These are phyloP conservation scores for Heliconius ethilla DNA, from an alignment of 2,888 invertebrate genomes.

Conservation along the genomic window DNA sequence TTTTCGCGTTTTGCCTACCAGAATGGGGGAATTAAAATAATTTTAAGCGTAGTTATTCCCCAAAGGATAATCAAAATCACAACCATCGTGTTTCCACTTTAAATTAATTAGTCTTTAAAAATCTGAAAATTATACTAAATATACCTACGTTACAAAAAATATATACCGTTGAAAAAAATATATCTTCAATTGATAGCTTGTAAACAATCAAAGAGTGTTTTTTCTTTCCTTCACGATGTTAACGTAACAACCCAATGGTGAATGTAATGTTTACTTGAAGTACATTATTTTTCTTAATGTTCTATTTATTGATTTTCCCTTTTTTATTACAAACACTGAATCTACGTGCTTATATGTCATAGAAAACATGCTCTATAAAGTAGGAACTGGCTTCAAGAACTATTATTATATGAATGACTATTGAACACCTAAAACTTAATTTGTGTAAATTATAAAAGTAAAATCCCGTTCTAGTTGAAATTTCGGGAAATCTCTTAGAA, in stretches of 20 bases:
- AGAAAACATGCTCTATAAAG: neutral
- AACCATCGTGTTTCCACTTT: too few species aligned
- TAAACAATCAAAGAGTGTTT: slow-evolving; percentile 3
- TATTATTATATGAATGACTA: too few species aligned
- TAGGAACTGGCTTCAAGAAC: neutral
- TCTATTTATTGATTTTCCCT: neutral
- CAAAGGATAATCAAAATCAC: too few species aligned
- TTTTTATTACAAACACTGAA: slow-evolving; percentile 3
- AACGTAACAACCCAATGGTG: neutral
- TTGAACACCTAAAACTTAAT: too few species aligned
- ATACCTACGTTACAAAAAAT: neutral
- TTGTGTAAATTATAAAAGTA: too few species aligned
- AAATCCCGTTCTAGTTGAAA: too few species aligned
- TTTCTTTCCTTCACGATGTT: neutral
- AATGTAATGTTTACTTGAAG: neutral
- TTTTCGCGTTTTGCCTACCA: too few species aligned
- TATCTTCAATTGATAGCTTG: neutral
- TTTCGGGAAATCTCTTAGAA: too few species aligned
- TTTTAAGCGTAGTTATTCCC: too few species aligned
- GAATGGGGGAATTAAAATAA: too few species aligned
- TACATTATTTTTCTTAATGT: slow-evolving; percentile 12
- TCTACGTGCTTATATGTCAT: neutral
- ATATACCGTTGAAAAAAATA: neutral
- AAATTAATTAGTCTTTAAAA: too few species aligned
- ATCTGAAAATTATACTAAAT: too few species aligned